Evolutionary conservation across 2,888 invertebrate species (phyloP).

Genomic region (Ferdinandea cuprea): DNA sequence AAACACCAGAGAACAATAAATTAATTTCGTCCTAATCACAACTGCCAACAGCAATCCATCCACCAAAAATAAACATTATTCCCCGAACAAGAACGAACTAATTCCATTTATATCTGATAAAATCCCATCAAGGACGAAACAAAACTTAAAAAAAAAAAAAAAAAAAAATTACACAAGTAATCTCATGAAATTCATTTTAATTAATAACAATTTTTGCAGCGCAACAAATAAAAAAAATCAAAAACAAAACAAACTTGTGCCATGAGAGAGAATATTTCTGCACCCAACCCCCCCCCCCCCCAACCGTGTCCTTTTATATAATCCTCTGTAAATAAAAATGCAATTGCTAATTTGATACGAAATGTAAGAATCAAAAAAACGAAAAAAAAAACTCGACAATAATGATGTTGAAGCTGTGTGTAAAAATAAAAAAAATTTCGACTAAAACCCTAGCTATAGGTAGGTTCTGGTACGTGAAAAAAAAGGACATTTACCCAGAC

Average conservation of each 20-base stretch:
- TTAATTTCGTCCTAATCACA: background rate
- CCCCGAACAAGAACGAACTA: background rate
- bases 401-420: constrained; percentile 36
- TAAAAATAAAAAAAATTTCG: constrained; percentile 10
- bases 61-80: background rate
- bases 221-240: no score
- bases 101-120: constrained; percentile 11
- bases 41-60: background rate
- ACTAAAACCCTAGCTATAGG: constrained; percentile 1
- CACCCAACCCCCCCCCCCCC: no score
- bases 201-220: constrained; percentile 43
- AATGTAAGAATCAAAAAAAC: constrained; percentile 22
- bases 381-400: constrained; percentile 18
- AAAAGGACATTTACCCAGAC: constrained; percentile 26
- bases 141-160: background rate
- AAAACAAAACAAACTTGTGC: constrained; percentile 4
- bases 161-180: constrained; percentile 45
- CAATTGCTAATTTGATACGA: constrained; percentile 69
- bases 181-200: constrained; percentile 64
- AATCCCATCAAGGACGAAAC: background rate
- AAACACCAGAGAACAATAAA: background rate
- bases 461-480: no score
- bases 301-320: constrained; percentile 20
- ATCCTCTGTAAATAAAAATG: constrained; percentile 52
- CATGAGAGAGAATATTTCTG: constrained; percentile 20